Evolutionary conservation across 2,888 invertebrate species (phyloP), one percentile per base, ranked within the genome.

Genomic region (Allolobophora icterica): DNA sequence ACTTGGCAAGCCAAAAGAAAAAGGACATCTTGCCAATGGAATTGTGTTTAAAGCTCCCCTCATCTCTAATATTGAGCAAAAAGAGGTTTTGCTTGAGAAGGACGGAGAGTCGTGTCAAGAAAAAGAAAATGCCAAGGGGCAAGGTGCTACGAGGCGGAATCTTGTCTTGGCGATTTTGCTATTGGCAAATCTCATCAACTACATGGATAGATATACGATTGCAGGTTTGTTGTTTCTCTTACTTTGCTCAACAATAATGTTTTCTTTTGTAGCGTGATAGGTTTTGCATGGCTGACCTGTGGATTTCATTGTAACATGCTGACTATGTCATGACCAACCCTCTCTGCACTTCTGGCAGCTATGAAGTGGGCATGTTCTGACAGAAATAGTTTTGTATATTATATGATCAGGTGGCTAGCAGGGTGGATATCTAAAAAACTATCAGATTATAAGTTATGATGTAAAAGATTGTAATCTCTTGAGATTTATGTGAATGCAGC

Each of bases 131-230:
- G 24, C 11, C 38, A 34, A 34, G 8, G 30, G 71, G 21, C 24
- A 87, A 24, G 87, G 87, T 17, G 38, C 35, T 35, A 19, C 87
- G 5, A 87, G 87, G 24, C 33, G 90, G 19, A 90, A 91, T 90
- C 45, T 92, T 24, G 89, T 84, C 24, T 84, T 92, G 34, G 89
- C 34, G 30, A 90, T 92, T 19, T 91, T 92, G 24, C 91, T 92
- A 4, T 19, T 92, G 6, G 91, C 92, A 84, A 99, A 99, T 96
- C 97, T 99, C 94, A 98, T 99, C 95, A 99, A 99, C 91, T 93
- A 93, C 89, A 93, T 93, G 92, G 93, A 93, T 92, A 38, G 93
- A 52, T 92, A 93, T 90, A 93, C 93, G 34, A 91, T 93, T 84
- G 93, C 93, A 92, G 93, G 93, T 93, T 89, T 83, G 90, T 90